phyloP scores from a whole-genome alignment of 2,888 invertebrate genomes.

The Serrognathus titanus region DNA sequence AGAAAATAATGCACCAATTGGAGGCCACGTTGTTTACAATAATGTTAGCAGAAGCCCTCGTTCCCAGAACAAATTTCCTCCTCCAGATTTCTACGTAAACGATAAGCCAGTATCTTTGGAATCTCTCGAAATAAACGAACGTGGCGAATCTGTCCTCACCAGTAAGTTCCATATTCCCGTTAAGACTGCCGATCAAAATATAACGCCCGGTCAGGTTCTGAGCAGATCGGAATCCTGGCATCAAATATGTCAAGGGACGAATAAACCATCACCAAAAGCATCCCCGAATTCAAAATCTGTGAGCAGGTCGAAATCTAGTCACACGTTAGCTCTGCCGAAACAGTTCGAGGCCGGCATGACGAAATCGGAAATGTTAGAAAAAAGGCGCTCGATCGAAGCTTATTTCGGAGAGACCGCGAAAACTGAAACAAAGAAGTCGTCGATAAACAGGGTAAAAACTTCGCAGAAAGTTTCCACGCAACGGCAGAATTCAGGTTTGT shows the following conservation, averaged over 20 bases:
- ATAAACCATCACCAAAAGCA: constrained; percentile 44
- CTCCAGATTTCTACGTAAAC: constrained; percentile 38
- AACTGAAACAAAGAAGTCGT: constrained; percentile 23
- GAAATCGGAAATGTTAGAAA: constrained; percentile 64
- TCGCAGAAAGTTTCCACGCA: constrained; percentile 51
- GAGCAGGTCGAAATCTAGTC: constrained; percentile 69
- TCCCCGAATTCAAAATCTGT: constrained; percentile 50
- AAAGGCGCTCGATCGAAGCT: constrained; percentile 70
- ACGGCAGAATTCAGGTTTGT: constrained; percentile 50
- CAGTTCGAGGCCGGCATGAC: constrained; percentile 75
- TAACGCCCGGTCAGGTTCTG: constrained; percentile 29
- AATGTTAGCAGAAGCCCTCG: constrained; percentile 35
- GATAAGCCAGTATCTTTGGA: constrained; percentile 28
- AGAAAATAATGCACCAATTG: constrained; percentile 13
- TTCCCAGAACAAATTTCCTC: neutral
- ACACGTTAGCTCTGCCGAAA: constrained; percentile 70
- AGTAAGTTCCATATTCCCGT: constrained; percentile 49
- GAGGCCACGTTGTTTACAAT: constrained; percentile 10
- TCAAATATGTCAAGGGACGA: constrained; percentile 56
- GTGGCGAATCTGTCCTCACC: constrained; percentile 47
- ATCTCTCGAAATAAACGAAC: constrained; percentile 39
- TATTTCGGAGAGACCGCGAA: constrained; percentile 55
- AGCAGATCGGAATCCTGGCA: constrained; percentile 81
- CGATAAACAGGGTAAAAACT: constrained; percentile 51
- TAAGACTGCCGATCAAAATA: constrained; percentile 19